These are phyloP conservation scores for Amphiprion ocellaris DNA, from an alignment of 2,113 vertebrate species.

Conservation along the genomic window DNA sequence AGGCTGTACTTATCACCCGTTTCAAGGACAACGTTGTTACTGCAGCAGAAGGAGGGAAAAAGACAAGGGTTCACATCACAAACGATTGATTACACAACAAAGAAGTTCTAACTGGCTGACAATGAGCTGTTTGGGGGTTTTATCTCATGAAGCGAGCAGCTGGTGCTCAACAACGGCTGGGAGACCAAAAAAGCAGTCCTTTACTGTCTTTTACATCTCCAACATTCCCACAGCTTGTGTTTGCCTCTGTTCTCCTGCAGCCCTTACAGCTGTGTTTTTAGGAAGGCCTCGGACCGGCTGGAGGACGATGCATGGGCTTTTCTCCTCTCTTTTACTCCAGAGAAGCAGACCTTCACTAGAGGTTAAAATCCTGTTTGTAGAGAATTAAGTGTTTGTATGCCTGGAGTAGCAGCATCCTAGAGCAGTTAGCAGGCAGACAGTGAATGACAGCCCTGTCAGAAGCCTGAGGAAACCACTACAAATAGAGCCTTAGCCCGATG, in stretches of 20 bases:
- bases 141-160: slow-evolving; percentile 17
- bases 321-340: not conserved
- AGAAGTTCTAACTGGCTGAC: slow-evolving; percentile 17
- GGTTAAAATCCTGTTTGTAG: slow-evolving; percentile 8
- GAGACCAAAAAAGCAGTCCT: slow-evolving; percentile 3
- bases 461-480: slow-evolving; percentile 33
- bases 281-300: slow-evolving; percentile 2
- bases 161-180: slow-evolving; percentile 2
- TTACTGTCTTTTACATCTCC: not conserved
- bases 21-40: slow-evolving; percentile 89
- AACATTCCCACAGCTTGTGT: slow-evolving; percentile 24
- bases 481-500: slow-evolving; percentile 35
- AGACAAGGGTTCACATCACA: slow-evolving; percentile 31
- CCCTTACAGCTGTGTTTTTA: slow-evolving; percentile 14
- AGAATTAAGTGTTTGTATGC: slow-evolving; percentile 17
- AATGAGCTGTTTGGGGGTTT: slow-evolving; percentile 11
- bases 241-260: slow-evolving; percentile 30
- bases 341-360: slow-evolving; percentile 4
- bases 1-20: slow-evolving; percentile 90
- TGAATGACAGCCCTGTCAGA: slow-evolving; percentile 55
- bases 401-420: slow-evolving; percentile 1
- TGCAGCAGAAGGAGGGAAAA: slow-evolving; percentile 65
- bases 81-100: slow-evolving; percentile 3
- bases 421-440: slow-evolving; percentile 30
- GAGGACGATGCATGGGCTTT: slow-evolving; percentile 7